Evolutionary conservation across 2,797 vertebrate species (phyloP).

Genomic region (Chaetophractus vellerosus): DNA sequence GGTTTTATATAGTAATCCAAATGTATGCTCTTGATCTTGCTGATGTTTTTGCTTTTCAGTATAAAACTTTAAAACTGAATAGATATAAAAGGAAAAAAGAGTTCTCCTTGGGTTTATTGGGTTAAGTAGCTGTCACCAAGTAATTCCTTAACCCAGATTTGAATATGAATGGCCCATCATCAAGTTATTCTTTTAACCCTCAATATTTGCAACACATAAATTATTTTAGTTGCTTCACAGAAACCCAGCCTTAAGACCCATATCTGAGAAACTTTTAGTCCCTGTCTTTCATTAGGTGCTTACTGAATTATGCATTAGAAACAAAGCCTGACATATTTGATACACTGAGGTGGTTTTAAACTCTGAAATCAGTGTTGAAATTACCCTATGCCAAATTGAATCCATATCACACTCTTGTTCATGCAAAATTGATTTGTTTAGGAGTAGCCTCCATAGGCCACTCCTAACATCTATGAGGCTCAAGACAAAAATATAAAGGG

Average conservation of each 20-base stretch:
- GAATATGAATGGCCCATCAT: neutral
- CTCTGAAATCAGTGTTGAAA: conserved; percentile 39
- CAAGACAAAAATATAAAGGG: neutral
- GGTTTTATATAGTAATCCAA: neutral
- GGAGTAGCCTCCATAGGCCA: neutral
- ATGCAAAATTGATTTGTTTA: neutral
- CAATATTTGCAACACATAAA: neutral
- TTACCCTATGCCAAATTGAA: conserved; percentile 9
- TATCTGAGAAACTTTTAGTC: neutral
- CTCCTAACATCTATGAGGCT: neutral
- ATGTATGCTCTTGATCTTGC: neutral
- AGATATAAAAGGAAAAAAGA: neutral
- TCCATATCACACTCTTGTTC: neutral
- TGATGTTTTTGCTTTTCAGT: neutral
- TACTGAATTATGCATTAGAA: neutral
- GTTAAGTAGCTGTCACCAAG: neutral
- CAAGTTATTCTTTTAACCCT: conserved; percentile 23
- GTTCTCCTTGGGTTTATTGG: neutral
- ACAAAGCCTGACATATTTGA: conserved; percentile 20
- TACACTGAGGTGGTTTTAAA: neutral
- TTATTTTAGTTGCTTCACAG: neutral
- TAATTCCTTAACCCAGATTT: neutral
- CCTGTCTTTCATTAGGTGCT: conserved; percentile 2
- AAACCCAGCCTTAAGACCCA: neutral
- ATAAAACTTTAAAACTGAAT: conserved; percentile 10